These are phyloP conservation scores for Hypomecis atomaria DNA, from an alignment of 2,888 invertebrate species.

Conservation along the genomic window DNA sequence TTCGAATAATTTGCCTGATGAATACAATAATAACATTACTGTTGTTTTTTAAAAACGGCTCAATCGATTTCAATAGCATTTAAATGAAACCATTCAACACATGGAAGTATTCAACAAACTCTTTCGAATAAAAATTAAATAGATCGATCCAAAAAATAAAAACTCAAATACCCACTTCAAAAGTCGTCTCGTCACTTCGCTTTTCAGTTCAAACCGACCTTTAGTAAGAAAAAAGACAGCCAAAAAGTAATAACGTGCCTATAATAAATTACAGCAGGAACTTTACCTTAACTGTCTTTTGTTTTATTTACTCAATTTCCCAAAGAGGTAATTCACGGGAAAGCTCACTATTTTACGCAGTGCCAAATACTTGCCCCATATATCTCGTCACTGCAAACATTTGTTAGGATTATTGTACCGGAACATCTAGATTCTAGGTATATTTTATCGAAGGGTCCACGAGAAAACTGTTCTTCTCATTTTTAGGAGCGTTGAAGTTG, in stretches of 20 bases:
- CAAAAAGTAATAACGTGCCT: neutral
- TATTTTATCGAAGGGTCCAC: neutral
- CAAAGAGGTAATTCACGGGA: conserved; percentile 16
- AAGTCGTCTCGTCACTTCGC: too few species aligned
- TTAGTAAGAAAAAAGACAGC: too few species aligned
- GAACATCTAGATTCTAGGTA: conserved; percentile 3
- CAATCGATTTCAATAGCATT: too few species aligned
- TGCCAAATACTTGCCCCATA: conserved; percentile 12
- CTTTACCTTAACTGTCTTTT: conserved; percentile 7
- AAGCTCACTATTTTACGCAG: conserved; percentile 16
- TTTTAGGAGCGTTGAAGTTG: neutral
- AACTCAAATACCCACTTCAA: too few species aligned
- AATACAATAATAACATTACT: too few species aligned
- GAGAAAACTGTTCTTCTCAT: conserved; percentile 5
- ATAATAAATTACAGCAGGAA: conserved; percentile 1
- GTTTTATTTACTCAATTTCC: conserved; percentile 5
- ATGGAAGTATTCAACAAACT: too few species aligned
- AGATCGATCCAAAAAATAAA: too few species aligned
- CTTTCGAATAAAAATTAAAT: too few species aligned
- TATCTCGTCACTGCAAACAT: conserved; percentile 10
- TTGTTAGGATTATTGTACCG: conserved; percentile 17
- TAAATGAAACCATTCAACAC: too few species aligned
- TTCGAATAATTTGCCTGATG: too few species aligned
- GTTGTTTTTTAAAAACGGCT: too few species aligned
- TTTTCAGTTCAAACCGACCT: too few species aligned